Conservation (phyloP, 1,140 invertebrate species). For the Drosophila cardini region DNA sequence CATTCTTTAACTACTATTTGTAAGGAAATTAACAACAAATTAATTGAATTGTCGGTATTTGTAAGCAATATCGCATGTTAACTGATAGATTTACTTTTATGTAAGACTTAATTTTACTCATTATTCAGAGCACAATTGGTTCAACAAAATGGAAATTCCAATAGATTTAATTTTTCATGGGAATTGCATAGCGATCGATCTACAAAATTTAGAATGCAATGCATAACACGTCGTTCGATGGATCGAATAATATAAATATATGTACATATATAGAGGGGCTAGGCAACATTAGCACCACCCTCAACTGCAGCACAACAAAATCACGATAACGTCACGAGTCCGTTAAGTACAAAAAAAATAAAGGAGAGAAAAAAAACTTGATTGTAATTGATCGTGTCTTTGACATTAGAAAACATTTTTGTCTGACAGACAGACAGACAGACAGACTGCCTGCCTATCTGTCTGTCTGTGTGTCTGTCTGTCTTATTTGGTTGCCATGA, state of each 20-base stretch:
- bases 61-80: background rate
- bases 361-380: slow-evolving; percentile 5
- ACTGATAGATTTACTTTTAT: slow-evolving; percentile 16
- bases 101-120: slow-evolving; percentile 15
- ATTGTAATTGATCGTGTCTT: slow-evolving; percentile 58
- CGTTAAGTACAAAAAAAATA: slow-evolving; percentile 26
- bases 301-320: background rate
- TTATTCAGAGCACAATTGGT: slow-evolving; percentile 32
- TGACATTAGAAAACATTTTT: slow-evolving; percentile 56
- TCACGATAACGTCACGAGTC: slow-evolving; percentile 47
- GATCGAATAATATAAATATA: slow-evolving; percentile 18
- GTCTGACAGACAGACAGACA: slow-evolving; percentile 10
- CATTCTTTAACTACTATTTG: background rate
- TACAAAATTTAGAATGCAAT: slow-evolving; percentile 15
- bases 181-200: slow-evolving; percentile 27
- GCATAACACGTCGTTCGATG: slow-evolving; percentile 35
- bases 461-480: background rate
- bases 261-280: slow-evolving; percentile 20
- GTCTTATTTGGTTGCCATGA: slow-evolving; percentile 29
- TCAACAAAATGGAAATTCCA: slow-evolving; percentile 27
- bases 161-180: slow-evolving; percentile 21
- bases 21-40: background rate
- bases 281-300: slow-evolving; percentile 4
- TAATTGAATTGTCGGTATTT: background rate
- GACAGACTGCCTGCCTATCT: background rate